Conservation (phyloP, 2,113 vertebrate genomes). For the Zonotrichia leucophrys region DNA sequence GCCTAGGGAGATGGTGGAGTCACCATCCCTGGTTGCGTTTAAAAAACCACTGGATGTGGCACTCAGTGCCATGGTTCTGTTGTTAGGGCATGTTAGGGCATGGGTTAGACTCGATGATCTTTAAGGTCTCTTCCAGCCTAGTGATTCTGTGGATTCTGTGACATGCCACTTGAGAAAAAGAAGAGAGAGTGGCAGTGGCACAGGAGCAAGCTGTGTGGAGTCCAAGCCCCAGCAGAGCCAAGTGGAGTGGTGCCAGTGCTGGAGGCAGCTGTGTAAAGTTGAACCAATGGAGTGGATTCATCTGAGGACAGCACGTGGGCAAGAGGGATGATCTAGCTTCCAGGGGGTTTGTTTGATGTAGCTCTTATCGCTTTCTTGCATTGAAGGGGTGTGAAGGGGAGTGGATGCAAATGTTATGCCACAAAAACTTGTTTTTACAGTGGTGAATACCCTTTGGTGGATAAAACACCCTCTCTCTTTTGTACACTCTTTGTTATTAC, state of each 20-base stretch:
- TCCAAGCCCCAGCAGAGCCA: not conserved
- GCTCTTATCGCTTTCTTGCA: not conserved
- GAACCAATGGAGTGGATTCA: rapidly evolving
- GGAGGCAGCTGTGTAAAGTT: rapidly evolving
- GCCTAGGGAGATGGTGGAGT: not conserved
- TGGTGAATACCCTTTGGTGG: not conserved
- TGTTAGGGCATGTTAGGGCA: not conserved
- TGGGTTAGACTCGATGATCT: not conserved
- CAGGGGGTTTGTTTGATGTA: rapidly evolving
- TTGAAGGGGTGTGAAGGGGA: not conserved
- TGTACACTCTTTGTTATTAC: not conserved
- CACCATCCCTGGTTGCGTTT: not conserved
- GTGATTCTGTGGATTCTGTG: not conserved
- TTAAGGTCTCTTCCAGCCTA: not conserved
- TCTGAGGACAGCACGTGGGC: rapidly evolving
- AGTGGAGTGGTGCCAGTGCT: rapidly evolving
- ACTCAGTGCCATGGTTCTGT: not conserved
- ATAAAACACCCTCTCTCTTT: not conserved
- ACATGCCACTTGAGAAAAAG: not conserved
- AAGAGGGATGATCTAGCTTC: not conserved
- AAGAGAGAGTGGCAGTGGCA: too few species aligned
- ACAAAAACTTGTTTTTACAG: rapidly evolving
- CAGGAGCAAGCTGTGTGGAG: not conserved
- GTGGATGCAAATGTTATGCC: not conserved
- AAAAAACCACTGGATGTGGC: not conserved